phyloP scores from a whole-genome alignment of 2,888 invertebrate genomes.

The Mycogona germanica region DNA sequence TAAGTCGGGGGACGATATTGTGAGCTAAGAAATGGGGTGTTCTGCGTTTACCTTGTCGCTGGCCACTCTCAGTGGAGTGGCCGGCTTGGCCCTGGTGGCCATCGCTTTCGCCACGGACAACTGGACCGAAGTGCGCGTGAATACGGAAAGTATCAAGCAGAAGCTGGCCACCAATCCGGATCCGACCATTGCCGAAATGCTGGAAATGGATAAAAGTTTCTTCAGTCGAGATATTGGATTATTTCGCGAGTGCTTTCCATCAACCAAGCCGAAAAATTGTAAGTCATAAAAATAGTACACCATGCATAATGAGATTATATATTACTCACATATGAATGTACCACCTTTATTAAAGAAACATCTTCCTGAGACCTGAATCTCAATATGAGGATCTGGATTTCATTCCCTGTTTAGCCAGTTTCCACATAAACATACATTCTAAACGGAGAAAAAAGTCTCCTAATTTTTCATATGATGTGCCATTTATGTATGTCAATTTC shows the following conservation, averaged over 20 bases:
- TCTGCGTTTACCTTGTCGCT: conserved; percentile 80
- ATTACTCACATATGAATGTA: too few species aligned
- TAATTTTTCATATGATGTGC: too few species aligned
- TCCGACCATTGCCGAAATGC: conserved; percentile 30
- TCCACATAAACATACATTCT: too few species aligned
- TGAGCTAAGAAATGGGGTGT: conserved; percentile 25
- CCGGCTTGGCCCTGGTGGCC: conserved; percentile 81
- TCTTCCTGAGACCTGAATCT: too few species aligned
- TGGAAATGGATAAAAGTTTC: conserved; percentile 76
- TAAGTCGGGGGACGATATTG: background rate
- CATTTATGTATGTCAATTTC: too few species aligned
- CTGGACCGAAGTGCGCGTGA: conserved; percentile 90
- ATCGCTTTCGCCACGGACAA: conserved; percentile 95
- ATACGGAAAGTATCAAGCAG: conserved; percentile 62
- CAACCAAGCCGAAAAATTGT: conserved; percentile 55
- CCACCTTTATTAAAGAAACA: too few species aligned
- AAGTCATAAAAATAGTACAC: too few species aligned
- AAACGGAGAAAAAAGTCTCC: too few species aligned
- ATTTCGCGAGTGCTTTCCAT: conserved; percentile 88
- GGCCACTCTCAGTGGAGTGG: conserved; percentile 90
- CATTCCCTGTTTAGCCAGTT: too few species aligned
- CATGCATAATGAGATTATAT: too few species aligned
- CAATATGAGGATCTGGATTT: too few species aligned
- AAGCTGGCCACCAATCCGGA: conserved; percentile 26
- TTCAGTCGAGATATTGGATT: conserved; percentile 86